phyloP scores from a whole-genome alignment of 2,888 invertebrate species.

The Gortyna flavago region DNA sequence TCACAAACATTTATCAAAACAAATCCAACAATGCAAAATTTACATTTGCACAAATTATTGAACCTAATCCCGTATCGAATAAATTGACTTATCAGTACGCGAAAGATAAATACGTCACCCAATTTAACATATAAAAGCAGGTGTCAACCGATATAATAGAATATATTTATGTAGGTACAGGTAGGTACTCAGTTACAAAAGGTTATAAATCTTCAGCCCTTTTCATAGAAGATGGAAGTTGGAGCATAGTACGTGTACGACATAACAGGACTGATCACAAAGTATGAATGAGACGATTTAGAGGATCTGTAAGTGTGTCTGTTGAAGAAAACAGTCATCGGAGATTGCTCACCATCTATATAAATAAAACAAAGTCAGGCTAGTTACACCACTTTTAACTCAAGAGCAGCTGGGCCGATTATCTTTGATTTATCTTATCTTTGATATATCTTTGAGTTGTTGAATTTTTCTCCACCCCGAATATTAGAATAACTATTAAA shows the following conservation, averaged over 20 bases:
- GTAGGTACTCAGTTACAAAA: conserved; percentile 64
- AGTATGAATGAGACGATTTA: conserved; percentile 38
- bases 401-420: too few relatives aligned
- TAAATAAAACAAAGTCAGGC: too few relatives aligned
- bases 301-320: background rate
- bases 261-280: conserved; percentile 34
- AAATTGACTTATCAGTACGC: conserved; percentile 65
- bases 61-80: conserved; percentile 56
- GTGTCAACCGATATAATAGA: conserved; percentile 69
- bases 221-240: conserved; percentile 70
- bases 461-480: too few relatives aligned
- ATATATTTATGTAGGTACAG: conserved; percentile 46
- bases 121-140: conserved; percentile 70
- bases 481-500: too few relatives aligned
- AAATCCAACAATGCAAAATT: conserved; percentile 39
- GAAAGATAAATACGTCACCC: conserved; percentile 68
- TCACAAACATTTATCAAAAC: conserved; percentile 19
- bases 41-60: conserved; percentile 53
- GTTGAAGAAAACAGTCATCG: background rate
- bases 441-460: too few relatives aligned
- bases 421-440: too few relatives aligned
- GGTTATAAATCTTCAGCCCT: conserved; percentile 74
- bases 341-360: background rate
- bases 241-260: conserved; percentile 62
- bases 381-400: too few relatives aligned